These are phyloP conservation scores for Arbacia lixula DNA, from an alignment of 53 echinoderm and acorn worm genomes.

Conservation along the genomic window DNA sequence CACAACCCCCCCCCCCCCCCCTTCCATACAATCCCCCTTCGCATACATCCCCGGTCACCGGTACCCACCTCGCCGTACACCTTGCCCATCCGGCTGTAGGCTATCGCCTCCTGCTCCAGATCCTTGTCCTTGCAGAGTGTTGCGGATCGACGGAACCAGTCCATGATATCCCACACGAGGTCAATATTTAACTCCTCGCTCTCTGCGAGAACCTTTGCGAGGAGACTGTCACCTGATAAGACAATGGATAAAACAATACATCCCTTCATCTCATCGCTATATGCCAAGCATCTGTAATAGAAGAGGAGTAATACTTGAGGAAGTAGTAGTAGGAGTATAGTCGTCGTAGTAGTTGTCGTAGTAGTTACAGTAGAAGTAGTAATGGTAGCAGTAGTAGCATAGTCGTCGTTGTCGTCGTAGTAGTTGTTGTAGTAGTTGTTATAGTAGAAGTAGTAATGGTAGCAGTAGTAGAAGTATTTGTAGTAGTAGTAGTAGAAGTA, in stretches of 20 bases:
- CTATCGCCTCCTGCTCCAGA: slow-evolving; percentile 47
- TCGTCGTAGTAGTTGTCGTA: too few species aligned
- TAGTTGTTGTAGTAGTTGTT: too few species aligned
- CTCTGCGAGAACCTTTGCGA: neutral
- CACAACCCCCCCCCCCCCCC: too few species aligned
- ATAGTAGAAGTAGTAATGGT: too few species aligned
- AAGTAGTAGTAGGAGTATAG: too few species aligned
- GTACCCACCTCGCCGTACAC: slow-evolving; percentile 36
- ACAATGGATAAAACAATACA: neutral
- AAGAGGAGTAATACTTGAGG: too few species aligned
- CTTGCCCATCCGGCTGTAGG: slow-evolving; percentile 31
- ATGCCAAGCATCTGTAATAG: neutral
- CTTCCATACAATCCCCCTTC: too few species aligned
- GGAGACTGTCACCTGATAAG: slow-evolving; percentile 23
- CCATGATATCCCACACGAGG: slow-evolving; percentile 40
- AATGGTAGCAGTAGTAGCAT: neutral
- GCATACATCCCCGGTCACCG: neutral
- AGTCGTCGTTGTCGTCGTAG: too few species aligned
- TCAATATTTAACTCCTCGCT: slow-evolving; percentile 30
- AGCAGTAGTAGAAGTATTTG: too few species aligned
- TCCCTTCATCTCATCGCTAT: neutral
- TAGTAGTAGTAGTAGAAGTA: too few species aligned
- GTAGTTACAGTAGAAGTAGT: neutral
- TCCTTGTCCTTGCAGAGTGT: slow-evolving; percentile 13
- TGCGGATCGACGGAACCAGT: slow-evolving; percentile 34